Conservation (phyloP, 2,888 invertebrate species). For the Notodonta dromedarius region DNA sequence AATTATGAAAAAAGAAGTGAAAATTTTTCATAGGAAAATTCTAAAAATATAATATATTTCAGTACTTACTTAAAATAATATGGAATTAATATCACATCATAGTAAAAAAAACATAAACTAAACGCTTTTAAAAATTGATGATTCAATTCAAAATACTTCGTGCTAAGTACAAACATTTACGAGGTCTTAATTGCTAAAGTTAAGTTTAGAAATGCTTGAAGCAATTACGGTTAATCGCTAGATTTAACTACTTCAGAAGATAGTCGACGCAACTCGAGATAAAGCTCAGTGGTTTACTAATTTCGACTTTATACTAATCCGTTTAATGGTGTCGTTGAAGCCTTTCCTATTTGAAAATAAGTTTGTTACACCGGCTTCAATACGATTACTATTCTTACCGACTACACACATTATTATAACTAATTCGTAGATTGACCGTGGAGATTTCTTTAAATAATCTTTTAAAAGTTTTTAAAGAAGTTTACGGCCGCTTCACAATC, state of each 20-base stretch:
- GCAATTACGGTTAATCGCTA: conserved; percentile 4
- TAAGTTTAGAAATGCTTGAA: neutral
- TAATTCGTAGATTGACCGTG: too few relatives aligned
- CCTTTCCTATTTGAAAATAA: neutral
- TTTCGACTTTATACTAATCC: neutral
- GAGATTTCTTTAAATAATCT: too few relatives aligned
- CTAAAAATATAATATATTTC: too few relatives aligned
- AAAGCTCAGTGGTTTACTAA: neutral
- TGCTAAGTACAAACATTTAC: neutral
- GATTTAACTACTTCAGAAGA: conserved; percentile 4
- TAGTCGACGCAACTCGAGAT: neutral
- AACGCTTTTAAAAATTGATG: neutral
- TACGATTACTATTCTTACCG: too few relatives aligned
- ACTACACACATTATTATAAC: too few relatives aligned
- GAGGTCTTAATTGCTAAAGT: neutral
- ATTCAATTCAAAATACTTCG: neutral
- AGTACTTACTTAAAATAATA: too few relatives aligned
- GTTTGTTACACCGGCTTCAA: neutral
- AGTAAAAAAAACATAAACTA: too few relatives aligned
- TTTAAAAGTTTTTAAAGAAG: too few relatives aligned
- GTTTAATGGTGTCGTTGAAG: neutral
- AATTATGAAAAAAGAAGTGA: too few relatives aligned
- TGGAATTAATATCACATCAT: too few relatives aligned
- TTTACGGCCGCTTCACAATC: neutral
- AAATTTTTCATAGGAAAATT: too few relatives aligned